These are phyloP conservation scores for Limosa lapponica DNA, from an alignment of 2,797 vertebrate genomes.

Conservation along the genomic window DNA sequence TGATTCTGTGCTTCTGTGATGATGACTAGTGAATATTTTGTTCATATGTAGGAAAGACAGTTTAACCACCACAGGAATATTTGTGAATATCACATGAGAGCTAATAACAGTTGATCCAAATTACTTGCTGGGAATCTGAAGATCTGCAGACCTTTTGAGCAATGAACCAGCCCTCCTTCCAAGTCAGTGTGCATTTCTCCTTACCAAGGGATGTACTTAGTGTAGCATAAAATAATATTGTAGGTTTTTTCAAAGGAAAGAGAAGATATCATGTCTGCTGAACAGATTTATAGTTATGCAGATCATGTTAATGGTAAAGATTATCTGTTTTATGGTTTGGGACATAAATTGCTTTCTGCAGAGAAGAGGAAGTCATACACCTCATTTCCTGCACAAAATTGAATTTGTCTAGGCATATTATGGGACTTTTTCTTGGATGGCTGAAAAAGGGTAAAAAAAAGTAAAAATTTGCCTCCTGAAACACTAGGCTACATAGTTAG, in stretches of 20 bases:
- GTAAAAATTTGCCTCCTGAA: neutral
- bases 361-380: neutral
- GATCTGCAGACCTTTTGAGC: neutral
- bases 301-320: neutral
- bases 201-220: neutral
- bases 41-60: neutral
- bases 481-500: neutral
- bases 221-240: neutral
- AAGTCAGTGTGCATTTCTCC: neutral
- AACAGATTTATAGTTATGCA: neutral
- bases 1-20: too few species aligned
- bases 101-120: neutral
- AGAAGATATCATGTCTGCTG: neutral
- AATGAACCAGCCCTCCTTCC: neutral
- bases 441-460: neutral
- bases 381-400: neutral
- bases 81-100: neutral
- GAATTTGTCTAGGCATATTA: neutral
- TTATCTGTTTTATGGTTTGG: neutral
- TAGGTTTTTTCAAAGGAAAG: neutral
- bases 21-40: neutral
- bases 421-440: neutral
- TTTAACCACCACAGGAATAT: neutral
- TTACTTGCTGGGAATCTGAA: neutral
- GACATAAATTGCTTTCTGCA: neutral